Evolutionary conservation across 2,888 invertebrate genomes (phyloP).

Genomic region (Ormyrus nitidulus): DNA sequence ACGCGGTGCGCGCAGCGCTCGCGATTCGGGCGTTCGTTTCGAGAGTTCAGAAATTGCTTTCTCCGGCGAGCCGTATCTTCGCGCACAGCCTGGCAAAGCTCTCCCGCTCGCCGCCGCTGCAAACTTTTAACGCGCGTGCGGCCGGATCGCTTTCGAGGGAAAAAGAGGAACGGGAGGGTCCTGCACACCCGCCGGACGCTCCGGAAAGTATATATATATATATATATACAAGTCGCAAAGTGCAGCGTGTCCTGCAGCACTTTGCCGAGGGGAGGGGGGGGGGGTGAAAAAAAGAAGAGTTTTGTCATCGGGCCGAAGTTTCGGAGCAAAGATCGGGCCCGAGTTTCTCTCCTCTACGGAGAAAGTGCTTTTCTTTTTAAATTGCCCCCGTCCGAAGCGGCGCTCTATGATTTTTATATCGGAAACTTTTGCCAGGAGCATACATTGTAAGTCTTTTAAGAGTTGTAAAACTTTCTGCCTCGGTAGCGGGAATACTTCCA

Average conservation of each 20-base stretch:
- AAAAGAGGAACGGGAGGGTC: no score
- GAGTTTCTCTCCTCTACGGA: neutral
- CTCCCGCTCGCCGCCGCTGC: constrained; percentile 1
- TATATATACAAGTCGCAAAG: constrained; percentile 5
- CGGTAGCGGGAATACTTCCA: no score
- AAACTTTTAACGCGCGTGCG: constrained; percentile 62
- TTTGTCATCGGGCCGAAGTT: constrained; percentile 27
- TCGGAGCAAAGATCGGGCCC: neutral
- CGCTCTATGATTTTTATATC: constrained; percentile 26
- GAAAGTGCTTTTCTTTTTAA: constrained; percentile 25
- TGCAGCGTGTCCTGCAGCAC: constrained; percentile 1
- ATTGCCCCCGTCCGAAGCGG: neutral
- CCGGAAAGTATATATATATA: no score
- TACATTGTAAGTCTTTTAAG: constrained; percentile 12
- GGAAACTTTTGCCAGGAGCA: neutral
- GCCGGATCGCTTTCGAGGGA: constrained; percentile 61
- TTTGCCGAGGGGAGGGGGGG: neutral
- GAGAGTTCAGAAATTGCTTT: constrained; percentile 63
- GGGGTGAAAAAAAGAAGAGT: neutral
- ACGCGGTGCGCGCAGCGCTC: neutral
- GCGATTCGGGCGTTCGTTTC: constrained; percentile 43
- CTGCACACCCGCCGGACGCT: no score
- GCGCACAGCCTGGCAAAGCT: constrained; percentile 17
- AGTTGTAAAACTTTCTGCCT: constrained; percentile 5
- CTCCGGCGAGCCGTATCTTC: constrained; percentile 44